Evolutionary conservation across 1,140 invertebrate genomes (phyloP).

Genomic region (Psilanteris sp.): DNA sequence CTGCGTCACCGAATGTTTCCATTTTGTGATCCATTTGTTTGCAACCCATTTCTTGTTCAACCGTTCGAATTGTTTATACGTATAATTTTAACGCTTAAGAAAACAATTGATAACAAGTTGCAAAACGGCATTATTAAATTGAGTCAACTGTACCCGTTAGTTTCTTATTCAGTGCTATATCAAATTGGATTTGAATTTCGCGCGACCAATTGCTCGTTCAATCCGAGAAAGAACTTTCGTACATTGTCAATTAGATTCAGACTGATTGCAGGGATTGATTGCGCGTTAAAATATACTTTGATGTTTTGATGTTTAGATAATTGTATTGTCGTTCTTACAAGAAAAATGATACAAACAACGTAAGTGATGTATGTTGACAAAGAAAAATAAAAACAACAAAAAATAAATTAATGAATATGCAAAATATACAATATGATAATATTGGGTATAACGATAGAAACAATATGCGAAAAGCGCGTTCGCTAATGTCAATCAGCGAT

Average conservation of each 20-base stretch:
- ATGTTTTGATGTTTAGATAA: slow-evolving; percentile 74
- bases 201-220: slow-evolving; percentile 55
- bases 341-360: slow-evolving; percentile 22
- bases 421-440: too few species aligned
- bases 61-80: background rate
- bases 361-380: slow-evolving; percentile 21
- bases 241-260: slow-evolving; percentile 81
- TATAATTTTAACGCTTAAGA: background rate
- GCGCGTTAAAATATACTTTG: slow-evolving; percentile 69
- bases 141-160: too few species aligned
- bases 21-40: background rate
- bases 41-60: background rate
- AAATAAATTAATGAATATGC: slow-evolving; percentile 10
- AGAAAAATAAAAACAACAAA: slow-evolving; percentile 7
- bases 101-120: background rate
- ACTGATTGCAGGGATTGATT: slow-evolving; percentile 80
- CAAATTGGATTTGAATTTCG: slow-evolving; percentile 45
- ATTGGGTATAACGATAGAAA: slow-evolving; percentile 22
- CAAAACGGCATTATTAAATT: too few species aligned
- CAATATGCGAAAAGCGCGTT: slow-evolving; percentile 6
- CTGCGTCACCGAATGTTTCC: slow-evolving; percentile 26
- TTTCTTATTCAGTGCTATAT: too few species aligned
- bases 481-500: slow-evolving; percentile 42
- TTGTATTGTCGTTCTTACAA: slow-evolving; percentile 66
- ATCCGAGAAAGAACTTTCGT: slow-evolving; percentile 69